Conservation (phyloP, 2,113 vertebrate genomes). For the Coryphaenoides rupestris region DNA sequence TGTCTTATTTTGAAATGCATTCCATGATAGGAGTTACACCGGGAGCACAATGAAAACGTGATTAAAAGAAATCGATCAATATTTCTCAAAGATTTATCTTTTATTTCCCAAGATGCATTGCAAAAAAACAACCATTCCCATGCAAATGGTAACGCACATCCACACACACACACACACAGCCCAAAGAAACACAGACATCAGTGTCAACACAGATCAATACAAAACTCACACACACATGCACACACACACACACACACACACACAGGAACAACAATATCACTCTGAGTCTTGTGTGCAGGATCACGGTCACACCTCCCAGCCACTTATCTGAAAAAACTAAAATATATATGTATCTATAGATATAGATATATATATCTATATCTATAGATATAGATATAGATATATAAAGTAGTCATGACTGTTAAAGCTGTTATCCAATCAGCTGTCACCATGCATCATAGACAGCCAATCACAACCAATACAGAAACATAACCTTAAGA, state of each 20-base stretch:
- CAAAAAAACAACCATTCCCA: conserved; percentile 52
- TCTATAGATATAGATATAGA: no score
- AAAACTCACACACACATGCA: background rate
- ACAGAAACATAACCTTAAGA: no score
- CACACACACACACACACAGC: no score
- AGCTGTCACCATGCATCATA: background rate
- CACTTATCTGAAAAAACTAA: background rate
- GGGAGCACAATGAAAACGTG: no score
- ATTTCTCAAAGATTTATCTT: conserved; percentile 41
- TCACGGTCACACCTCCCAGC: no score
- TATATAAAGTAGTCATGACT: no score
- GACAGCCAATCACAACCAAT: no score
- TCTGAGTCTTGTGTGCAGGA: conserved; percentile 18
- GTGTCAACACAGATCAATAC: no score
- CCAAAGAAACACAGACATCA: conserved; percentile 19
- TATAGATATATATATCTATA: no score
- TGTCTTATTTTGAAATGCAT: no score
- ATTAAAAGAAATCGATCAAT: background rate
- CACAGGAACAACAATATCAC: conserved; percentile 25
- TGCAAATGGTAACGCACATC: conserved; percentile 50
- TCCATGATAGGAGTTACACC: no score
- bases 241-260: conserved; percentile 3
- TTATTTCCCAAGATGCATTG: conserved; percentile 58
- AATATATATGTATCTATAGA: no score
- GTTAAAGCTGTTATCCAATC: background rate